A percentile compares a stretch with the other conserved stretches of the same genome.
These are phyloP conservation scores for Chorisops tibialis DNA, from an alignment of 2,888 invertebrate species.

Conservation along the genomic window DNA sequence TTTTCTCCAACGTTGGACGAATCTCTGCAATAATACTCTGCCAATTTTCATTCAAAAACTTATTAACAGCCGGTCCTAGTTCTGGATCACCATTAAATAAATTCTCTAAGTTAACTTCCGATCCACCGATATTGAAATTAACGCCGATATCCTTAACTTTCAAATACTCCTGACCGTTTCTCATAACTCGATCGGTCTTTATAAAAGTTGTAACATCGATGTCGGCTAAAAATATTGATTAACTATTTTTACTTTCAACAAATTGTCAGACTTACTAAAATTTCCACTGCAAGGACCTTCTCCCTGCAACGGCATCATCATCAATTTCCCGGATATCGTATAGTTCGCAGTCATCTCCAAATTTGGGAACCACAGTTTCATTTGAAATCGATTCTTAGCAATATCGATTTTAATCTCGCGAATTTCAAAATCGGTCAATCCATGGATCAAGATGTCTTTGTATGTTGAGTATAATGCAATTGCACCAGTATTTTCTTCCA, in stretches of 20 bases:
- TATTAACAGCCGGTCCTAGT: slow-evolving; percentile 68
- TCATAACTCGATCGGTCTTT: slow-evolving; percentile 57
- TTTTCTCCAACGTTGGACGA: slow-evolving; percentile 66
- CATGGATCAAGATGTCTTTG: slow-evolving; percentile 62
- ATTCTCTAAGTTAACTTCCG: slow-evolving; percentile 64
- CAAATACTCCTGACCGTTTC: slow-evolving; percentile 56
- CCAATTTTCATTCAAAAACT: slow-evolving; percentile 77
- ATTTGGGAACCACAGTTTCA: slow-evolving; percentile 63
- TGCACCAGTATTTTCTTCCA: slow-evolving; percentile 67
- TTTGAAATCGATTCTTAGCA: slow-evolving; percentile 54
- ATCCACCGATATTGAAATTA: slow-evolving; percentile 64
- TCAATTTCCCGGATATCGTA: slow-evolving; percentile 63
- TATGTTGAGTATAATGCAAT: slow-evolving; percentile 65
- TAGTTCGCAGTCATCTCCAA: slow-evolving; percentile 65
- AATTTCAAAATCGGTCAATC: slow-evolving; percentile 62
- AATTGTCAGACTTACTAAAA: slow-evolving; percentile 60
- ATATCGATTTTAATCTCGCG: slow-evolving; percentile 56
- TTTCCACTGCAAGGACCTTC: slow-evolving; percentile 65
- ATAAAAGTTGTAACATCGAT: slow-evolving; percentile 63
- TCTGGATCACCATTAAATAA: slow-evolving; percentile 70
- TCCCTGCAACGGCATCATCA: slow-evolving; percentile 72
- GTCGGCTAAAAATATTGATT: slow-evolving; percentile 56
- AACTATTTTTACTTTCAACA: slow-evolving; percentile 6
- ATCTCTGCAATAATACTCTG: slow-evolving; percentile 66
- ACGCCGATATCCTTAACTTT: slow-evolving; percentile 63